Evolutionary conservation across 2,888 invertebrate genomes (phyloP), one percentile per base, ranked within the genome.

Genomic region (Caradrina kadenii): DNA sequence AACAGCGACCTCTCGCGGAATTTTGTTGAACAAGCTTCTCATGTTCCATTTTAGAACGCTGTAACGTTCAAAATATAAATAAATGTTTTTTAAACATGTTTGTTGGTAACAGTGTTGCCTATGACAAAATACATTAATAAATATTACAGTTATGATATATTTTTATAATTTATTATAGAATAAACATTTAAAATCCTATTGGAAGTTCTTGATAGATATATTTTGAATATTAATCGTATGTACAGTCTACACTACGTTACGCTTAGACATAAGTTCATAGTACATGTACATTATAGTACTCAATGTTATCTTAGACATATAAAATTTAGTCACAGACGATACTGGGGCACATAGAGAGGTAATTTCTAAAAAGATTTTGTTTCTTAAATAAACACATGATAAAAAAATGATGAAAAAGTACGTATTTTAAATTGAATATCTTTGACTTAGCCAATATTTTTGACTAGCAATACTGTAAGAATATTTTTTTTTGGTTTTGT

Each of bases 281-380:
- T 56, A 55, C 58, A 58, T 10, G 11, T 48, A 55, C 45, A 45
- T 45, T 69, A 58, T 71, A 80, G 65, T 63, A 63, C 54, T 69
- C 58, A 75, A 79, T 63, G 31, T 67, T 81, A 86, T 68, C 6
- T 45, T 45, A 85, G 80, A 83, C 77, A 84, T 87, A 88, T 73
- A 88, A 87, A 89, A 87, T 80, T 82, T 88, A 87, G 60, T 64
- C 60, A 76, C 74, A 84, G 77, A 78, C 60, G 70, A 79, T 81
- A 86, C 69, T 78, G 84, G 88, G 89, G 86, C 87, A 86, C 81
- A 66, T 68, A 67, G 54, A 79, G 79, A 78, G 68, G 73, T 77
- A 68, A 68, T 70, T 67, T 60, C 66, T 68, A 61, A 69, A 63
- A 48, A 26, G 2, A 42, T 58, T 31, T 0, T 19, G 39, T n/a